Base-by-base conservation (phyloP, 1,140 invertebrate species). In the Telenomus remus region DNA sequence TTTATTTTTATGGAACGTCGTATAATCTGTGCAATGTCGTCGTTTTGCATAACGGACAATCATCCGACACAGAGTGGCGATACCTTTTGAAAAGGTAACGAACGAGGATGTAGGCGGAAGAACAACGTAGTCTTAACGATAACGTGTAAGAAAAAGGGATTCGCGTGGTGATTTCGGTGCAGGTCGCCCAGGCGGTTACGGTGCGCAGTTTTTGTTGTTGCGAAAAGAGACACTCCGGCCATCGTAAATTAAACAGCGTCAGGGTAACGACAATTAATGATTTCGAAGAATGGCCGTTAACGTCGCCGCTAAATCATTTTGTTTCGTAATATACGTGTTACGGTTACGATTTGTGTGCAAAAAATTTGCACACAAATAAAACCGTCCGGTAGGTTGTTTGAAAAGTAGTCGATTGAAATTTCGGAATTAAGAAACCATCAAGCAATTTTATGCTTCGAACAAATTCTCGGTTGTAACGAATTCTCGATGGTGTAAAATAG, bases 111-210 rank as follows among this genome's bases (percentile, higher is more conserved):
- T 71, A 16, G 68, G 68, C 51, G 68, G 68, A 39, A 49, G 19
- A 39, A 46, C 10, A 37, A 50, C 51, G 57, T 34, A 34, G 15
- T 1, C 48, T 60, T 64, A 72, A 65, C 48, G 34, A 59, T 54
- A 59, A 48, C 43, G 14, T 72, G 48, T 10, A 42, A 47, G 49
- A 13, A 64, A 59, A 57, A 64, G 42, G 60, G 60, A 72, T 72
- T 64, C 60, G 60, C 69, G 47, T 64, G 0, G 54, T 65, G 60
- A 72, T 73, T 73, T 73, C 37, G 48, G 43, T 42, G 39, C 50
- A 33, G 53, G 59, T 46, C 56, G 59, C 53, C 50, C 19, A n/a
- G n/a, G n/a, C n/a, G 19, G 57, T 55, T 59, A 69, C 47, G 49
- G 39, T n/a, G 14, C 13, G 51, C 19, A 14, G 44, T 70, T 55